Conservation (phyloP, 2,888 invertebrate genomes). For the Cremastinae sp. region DNA sequence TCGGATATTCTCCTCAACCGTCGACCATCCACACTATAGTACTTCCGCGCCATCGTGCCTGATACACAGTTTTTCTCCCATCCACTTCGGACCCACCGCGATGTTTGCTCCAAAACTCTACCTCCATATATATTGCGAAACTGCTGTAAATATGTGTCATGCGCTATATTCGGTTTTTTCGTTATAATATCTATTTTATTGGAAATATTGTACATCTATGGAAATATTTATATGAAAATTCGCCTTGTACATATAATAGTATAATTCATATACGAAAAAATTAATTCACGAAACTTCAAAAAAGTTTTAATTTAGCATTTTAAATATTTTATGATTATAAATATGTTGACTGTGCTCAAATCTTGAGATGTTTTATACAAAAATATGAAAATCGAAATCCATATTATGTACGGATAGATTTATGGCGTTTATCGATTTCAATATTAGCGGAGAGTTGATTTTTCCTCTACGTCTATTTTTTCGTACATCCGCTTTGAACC, state of each 20-base stretch:
- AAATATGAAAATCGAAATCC: background rate
- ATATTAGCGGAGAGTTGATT: conserved; percentile 21
- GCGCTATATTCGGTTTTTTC: no score
- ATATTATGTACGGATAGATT: no score
- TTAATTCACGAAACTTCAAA: no score
- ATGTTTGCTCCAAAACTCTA: background rate
- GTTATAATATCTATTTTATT: no score
- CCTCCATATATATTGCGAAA: conserved; percentile 2
- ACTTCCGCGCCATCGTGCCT: conserved; percentile 50
- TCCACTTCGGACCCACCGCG: conserved; percentile 11
- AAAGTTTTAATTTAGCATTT: no score
- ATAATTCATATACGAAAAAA: no score
- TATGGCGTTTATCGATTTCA: background rate
- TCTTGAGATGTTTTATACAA: background rate
- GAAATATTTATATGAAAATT: no score
- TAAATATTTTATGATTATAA: no score
- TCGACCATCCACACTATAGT: conserved; percentile 49
- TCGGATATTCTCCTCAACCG: conserved; percentile 43
- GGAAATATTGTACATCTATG: no score
- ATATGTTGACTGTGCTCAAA: no score
- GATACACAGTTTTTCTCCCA: conserved; percentile 39
- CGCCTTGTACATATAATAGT: no score
- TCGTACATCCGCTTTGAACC: conserved; percentile 24
- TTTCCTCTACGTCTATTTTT: conserved; percentile 32
- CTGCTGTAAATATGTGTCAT: background rate